Base-by-base conservation (phyloP, 2,797 vertebrate species). In the Tangara arthus region DNA sequence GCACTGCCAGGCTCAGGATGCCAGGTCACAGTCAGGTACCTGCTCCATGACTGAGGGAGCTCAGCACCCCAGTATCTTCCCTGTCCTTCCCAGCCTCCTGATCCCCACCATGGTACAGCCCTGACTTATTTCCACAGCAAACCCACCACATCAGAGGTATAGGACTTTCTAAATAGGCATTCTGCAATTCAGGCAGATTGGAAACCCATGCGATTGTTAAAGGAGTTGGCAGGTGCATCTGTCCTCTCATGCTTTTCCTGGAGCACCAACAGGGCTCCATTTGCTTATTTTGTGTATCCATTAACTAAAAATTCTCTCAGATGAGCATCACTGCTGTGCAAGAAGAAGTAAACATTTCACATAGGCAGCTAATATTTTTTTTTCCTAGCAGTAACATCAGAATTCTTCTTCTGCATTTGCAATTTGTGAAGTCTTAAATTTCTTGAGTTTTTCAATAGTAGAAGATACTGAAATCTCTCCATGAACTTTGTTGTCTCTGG, bases 401-500 rank as follows among this genome's bases (percentile, higher is more conserved):
- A 99, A 99, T 86, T 98, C 98, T 93, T 99, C 99, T 96, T 99
- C 99, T 11, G 99, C 99, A 28, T 97, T 98, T 71, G 93, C 95
- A 82, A 96, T 97, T 61, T 95, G 98, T 13, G 98, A 98, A 41
- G 96, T 97, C 95, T 98, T 99, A 79, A 99, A 97, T 70, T 98
- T 98, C 93, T 96, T 97, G 89, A 99, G 97, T 86, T 98, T 98
- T 76, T 98, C 98, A 85, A 99, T 97, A 89, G 98, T 98, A 92
- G 98, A 98, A 9, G 96, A 80, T 49, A 99, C 89, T 1, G 97
- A 96, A 96, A 99, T 97, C 89, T 99, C 99, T 69, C 99, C 99
- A 0, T 99, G 99, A 93, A 99, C 97, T 96, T 98, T 99, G 98
- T 99, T 99, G 98, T 99, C 99, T 95, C 99, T 98, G 7, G 99